These are phyloP conservation scores for Hydrocynus forskahlii DNA, from an alignment of 2,797 vertebrate species.

Conservation along the genomic window DNA sequence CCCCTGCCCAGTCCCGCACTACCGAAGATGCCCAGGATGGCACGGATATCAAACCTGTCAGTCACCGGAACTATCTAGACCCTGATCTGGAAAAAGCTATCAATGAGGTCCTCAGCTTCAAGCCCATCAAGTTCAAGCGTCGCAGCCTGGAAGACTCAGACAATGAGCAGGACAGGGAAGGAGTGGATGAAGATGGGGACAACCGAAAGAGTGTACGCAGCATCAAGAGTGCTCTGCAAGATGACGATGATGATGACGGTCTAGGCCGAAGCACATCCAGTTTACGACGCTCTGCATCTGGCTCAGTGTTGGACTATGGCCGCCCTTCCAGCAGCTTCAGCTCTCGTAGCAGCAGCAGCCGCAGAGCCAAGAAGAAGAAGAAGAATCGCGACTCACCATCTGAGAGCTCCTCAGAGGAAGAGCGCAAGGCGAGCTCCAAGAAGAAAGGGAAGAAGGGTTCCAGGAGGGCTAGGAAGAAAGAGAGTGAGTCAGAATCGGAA, in stretches of 20 bases:
- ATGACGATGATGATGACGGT: conserved; percentile 63
- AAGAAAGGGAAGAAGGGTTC: conserved; percentile 71
- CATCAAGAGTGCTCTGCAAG: conserved; percentile 43
- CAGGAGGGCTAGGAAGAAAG: conserved; percentile 64
- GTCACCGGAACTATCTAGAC: conserved; percentile 90
- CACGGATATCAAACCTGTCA: conserved; percentile 72
- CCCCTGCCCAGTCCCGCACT: conserved; percentile 79
- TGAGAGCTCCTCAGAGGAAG: conserved; percentile 79
- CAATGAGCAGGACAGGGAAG: conserved; percentile 74
- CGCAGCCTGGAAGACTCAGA: conserved; percentile 88
- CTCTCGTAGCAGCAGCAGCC: conserved; percentile 69
- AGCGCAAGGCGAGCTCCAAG: conserved; percentile 80
- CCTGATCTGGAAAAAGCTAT: conserved; percentile 95
- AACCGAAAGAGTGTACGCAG: conserved; percentile 73
- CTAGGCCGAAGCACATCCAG: conserved; percentile 68
- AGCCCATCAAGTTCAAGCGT: conserved; percentile 85
- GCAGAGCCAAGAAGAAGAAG: conserved; percentile 70
- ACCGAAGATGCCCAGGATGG: conserved; percentile 66
- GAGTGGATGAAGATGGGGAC: conserved; percentile 71
- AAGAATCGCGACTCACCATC: conserved; percentile 72
- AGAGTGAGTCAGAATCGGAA: conserved; percentile 68
- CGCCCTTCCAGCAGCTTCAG: conserved; percentile 72
- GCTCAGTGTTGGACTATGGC: conserved; percentile 80
- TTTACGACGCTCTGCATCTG: conserved; percentile 83
- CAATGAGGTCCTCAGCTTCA: conserved; percentile 94